Conservation (phyloP, 2,888 invertebrate genomes). For the Taphrorychus bicolor region DNA sequence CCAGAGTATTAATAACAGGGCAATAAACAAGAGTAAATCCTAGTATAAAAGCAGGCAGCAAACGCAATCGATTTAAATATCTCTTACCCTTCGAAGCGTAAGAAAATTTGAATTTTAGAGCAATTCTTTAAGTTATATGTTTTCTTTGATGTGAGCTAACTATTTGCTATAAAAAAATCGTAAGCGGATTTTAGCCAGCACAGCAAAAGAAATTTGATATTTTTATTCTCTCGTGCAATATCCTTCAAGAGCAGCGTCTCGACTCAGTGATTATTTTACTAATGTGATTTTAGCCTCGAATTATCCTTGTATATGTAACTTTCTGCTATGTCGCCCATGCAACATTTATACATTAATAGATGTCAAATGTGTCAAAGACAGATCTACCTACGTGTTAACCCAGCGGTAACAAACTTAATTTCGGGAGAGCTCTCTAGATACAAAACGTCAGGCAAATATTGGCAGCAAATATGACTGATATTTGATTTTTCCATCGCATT, state of each 20-base stretch:
- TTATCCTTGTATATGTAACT: too few relatives aligned
- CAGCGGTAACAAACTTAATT: too few relatives aligned
- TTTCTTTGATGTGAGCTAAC: background rate
- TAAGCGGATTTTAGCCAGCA: background rate
- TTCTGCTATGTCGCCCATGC: too few relatives aligned
- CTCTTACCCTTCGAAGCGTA: background rate
- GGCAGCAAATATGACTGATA: background rate
- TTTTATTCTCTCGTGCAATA: background rate
- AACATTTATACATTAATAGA: too few relatives aligned
- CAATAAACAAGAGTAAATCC: background rate
- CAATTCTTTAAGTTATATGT: background rate
- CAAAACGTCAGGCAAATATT: background rate
- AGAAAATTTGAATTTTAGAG: background rate
- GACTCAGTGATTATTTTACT: too few relatives aligned
- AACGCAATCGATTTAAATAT: background rate
- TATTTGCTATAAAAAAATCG: background rate
- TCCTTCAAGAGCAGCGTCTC: background rate
- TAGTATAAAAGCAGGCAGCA: background rate
- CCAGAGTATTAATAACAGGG: background rate
- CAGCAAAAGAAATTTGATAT: background rate
- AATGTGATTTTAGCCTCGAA: too few relatives aligned
- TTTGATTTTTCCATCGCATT: background rate
- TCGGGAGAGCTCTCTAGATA: too few relatives aligned
- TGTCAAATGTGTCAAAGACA: too few relatives aligned
- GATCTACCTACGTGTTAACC: too few relatives aligned